Evolutionary conservation across 2,888 invertebrate genomes (phyloP).

Genomic region (Acanthococcus lagerstroemiae): DNA sequence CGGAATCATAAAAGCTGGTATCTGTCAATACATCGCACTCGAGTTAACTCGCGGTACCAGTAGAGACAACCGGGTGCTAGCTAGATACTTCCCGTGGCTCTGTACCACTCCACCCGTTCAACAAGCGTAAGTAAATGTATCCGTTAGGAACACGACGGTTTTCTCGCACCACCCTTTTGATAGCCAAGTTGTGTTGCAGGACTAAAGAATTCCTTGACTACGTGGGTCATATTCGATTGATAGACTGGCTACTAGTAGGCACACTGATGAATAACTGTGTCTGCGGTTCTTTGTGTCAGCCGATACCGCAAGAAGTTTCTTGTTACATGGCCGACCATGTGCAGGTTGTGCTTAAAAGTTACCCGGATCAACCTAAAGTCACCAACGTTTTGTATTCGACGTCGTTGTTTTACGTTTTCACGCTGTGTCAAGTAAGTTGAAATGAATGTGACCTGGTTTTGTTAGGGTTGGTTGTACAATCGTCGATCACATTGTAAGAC

Average conservation of each 20-base stretch:
- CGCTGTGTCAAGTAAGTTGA: conserved; percentile 74
- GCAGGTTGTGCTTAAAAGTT: conserved; percentile 91
- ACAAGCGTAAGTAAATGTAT: conserved; percentile 14
- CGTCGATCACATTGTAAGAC: no score
- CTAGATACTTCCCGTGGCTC: conserved; percentile 81
- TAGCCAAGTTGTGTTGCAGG: no score
- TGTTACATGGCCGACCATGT: conserved; percentile 96
- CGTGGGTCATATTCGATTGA: conserved; percentile 81
- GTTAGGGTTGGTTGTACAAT: no score
- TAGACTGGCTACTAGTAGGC: conserved; percentile 93
- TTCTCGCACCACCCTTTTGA: background rate
- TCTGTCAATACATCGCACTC: conserved; percentile 85
- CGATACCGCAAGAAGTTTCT: conserved; percentile 90
- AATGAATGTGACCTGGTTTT: no score
- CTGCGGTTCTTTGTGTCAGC: conserved; percentile 51
- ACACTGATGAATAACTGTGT: conserved; percentile 81
- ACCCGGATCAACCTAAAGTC: conserved; percentile 91
- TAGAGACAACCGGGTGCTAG: conserved; percentile 69
- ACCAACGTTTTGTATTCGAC: conserved; percentile 84
- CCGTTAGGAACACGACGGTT: background rate
- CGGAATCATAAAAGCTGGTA: conserved; percentile 88
- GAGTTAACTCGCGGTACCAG: conserved; percentile 84
- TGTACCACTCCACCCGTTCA: conserved; percentile 63
- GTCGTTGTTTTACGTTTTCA: conserved; percentile 92
- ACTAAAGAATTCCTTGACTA: conserved; percentile 92